These are phyloP conservation scores for Tenebrio molitor DNA, from an alignment of 1,140 invertebrate genomes.

Conservation along the genomic window DNA sequence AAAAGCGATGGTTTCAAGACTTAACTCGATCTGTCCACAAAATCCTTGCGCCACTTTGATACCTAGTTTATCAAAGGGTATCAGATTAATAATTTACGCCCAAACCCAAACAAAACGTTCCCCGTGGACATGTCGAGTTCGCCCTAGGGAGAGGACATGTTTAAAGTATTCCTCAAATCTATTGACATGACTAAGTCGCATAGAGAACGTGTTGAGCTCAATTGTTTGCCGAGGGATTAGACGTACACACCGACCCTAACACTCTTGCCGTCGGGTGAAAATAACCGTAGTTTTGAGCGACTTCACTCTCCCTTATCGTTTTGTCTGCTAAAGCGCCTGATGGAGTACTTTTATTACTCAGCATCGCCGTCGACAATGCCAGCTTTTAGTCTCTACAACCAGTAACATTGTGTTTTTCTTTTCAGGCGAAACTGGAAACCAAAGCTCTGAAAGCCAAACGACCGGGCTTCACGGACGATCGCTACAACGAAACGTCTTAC, in stretches of 20 bases:
- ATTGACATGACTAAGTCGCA: conserved; percentile 20
- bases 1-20: not conserved
- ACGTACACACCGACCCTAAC: conserved; percentile 9
- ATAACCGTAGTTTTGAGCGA: conserved; percentile 9
- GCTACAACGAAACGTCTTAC: conserved; percentile 95
- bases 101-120: conserved; percentile 4
- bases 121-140: not conserved
- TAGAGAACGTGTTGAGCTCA: conserved; percentile 27
- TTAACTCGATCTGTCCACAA: not conserved
- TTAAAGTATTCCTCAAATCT: conserved; percentile 29
- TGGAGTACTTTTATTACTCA: conserved; percentile 39
- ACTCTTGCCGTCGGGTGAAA: conserved; percentile 8
- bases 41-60: not conserved
- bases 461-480: conserved; percentile 92
- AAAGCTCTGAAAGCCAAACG: conserved; percentile 93
- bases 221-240: conserved; percentile 35
- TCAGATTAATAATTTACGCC: conserved; percentile 18
- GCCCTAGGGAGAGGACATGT: conserved; percentile 2
- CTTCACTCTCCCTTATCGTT: conserved; percentile 6
- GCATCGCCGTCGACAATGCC: conserved; percentile 13
- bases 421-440: conserved; percentile 93
- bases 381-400: conserved; percentile 26
- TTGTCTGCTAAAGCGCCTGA: conserved; percentile 22
- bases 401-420: conserved; percentile 67
- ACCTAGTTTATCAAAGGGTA: conserved; percentile 6